Evolutionary conservation across 2,888 invertebrate genomes (phyloP).

Genomic region (Cordilura impudica): DNA sequence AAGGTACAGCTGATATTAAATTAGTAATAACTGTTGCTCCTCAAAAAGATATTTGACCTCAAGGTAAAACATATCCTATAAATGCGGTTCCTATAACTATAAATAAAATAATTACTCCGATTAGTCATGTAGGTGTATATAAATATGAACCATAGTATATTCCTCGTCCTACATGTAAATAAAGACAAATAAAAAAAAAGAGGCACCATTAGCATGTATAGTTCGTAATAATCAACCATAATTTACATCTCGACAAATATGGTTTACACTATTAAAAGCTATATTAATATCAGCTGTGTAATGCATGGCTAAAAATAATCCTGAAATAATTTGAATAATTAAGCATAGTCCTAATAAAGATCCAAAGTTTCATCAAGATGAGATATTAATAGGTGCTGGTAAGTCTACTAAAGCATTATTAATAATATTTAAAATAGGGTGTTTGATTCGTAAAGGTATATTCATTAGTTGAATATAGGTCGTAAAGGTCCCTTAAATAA

Average conservation of each 20-base stretch:
- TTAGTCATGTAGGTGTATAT: constrained; percentile 81
- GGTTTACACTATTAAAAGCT: constrained; percentile 83
- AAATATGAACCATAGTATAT: constrained; percentile 80
- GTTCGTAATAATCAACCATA: constrained; percentile 56
- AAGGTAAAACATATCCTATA: no score
- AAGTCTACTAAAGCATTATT: constrained; percentile 81
- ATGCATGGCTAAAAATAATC: constrained; percentile 85
- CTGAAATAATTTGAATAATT: constrained; percentile 83
- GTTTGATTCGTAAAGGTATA: constrained; percentile 78
- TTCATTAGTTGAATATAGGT: constrained; percentile 79
- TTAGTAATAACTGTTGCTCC: constrained; percentile 90
- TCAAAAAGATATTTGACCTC: constrained; percentile 91
- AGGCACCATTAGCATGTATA: constrained; percentile 85
- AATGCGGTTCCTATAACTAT: constrained; percentile 85
- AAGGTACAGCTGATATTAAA: constrained; percentile 85
- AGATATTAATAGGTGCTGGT: constrained; percentile 82
- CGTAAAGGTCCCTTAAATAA: no score
- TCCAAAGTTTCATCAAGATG: constrained; percentile 84
- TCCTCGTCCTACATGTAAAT: constrained; percentile 84
- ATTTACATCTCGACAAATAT: constrained; percentile 80
- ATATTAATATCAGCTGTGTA: constrained; percentile 82
- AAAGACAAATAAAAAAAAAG: constrained; percentile 86
- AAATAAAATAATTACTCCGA: constrained; percentile 84
- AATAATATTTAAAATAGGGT: no score
- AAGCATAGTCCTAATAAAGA: constrained; percentile 82